These are phyloP conservation scores for human DNA, from an alignment of 2,113 vertebrate species.

Conservation along the genomic window GRCh38 chr16:79857501-79858000, in stretches of 20 bases:
- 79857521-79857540: background rate
- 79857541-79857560: background rate
- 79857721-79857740: background rate
- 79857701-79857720: background rate
- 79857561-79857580: background rate
- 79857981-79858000: background rate
- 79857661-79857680: background rate
- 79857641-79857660: background rate
- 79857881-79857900: background rate
- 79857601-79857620: background rate
- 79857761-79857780: background rate
- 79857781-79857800: background rate
- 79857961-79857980: background rate
- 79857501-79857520: background rate
- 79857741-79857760: background rate
- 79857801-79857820: background rate
- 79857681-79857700: background rate
- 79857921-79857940: background rate
- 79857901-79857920: background rate
- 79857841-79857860: background rate
- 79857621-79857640: background rate
- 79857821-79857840: background rate
- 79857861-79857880: background rate
- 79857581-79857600: background rate
- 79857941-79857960: background rate